Base-by-base conservation (phyloP, 2,797 vertebrate species). In the Balearica regulorum region DNA sequence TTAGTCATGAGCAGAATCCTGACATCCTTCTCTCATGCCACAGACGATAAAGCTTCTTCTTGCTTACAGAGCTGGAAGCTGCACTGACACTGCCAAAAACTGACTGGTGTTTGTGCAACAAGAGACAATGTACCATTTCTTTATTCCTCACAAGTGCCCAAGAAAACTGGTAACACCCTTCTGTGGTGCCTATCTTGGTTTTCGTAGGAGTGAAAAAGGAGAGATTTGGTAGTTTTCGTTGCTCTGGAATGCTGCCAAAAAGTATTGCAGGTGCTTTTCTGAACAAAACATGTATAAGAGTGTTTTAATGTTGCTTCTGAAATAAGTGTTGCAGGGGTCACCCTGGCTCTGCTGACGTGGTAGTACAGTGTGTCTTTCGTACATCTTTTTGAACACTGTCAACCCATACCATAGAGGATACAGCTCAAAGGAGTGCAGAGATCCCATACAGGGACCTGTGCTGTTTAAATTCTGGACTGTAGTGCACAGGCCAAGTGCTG, bases 1-100 rank as follows among this genome's bases (percentile, higher is more conserved):
- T 96, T 91, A 94, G 76, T 94, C 87, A 94, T 79, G 76, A 94
- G 69, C 69, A 91, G 80, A 96, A 91, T 93, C 69, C 72, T 96
- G 87, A 78, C 79, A 78, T 81, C 44, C 35, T 83, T 89, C 66
- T 80, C 17, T 89, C 46, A 66, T 53, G 49, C 61, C 5, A 39
- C 65, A 88, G 87, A 62, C 6, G 11, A 72, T 62, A 75, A 90
- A 83, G 16, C 39, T 62, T 1, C 26, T 89, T 83, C 82, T 87
- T 90, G 46, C 76, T 89, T 51, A 77, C 57, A 80, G 70, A 84
- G 64, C 83, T 95, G 68, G 35, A 84, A 89, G 61, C 57, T 86
- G 39, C 46, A n/a, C 21, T 51, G 68, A 35, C 53, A 9, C 20
- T 84, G 35, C 69, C 5, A 5, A 83, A 91, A 89, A 71, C 44